Base-by-base conservation (phyloP, 2,888 invertebrate species). In the Reticulitermes lucifugus region DNA sequence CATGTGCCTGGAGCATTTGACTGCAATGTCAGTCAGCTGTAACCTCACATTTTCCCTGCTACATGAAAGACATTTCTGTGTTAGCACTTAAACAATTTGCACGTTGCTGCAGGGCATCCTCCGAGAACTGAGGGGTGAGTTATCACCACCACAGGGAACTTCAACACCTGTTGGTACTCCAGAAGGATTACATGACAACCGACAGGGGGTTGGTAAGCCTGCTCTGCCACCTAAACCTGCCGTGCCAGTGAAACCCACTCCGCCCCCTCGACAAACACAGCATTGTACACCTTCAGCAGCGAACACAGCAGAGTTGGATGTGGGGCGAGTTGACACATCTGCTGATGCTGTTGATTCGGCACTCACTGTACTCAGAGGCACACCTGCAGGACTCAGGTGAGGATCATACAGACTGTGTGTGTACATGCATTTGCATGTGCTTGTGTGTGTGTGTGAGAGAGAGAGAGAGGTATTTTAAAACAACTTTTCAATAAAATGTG, bases 221-320 rank as follows among this genome's bases (percentile, higher is more conserved):
- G 96, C 96, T 2, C 90, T 96, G 90, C 96, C 96, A 86, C 96
- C 96, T 18, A 98, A 97, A 91, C 98, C 97, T 80, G 94, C 94
- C 29, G 93, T 95, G 82, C 91, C 91, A 51, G 88, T 89, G 55
- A 91, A 91, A 86, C 91, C 91, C 0, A 90, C 93, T 87, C 93
- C 93, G 25, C 93, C 93, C 0, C 93, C 93, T 0, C 89, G 93
- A 85, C 93, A 92, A 89, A 91, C 90, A 12, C 90, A 87, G 51
- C 86, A 51, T 21, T 79, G 25, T 79, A 46, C 80, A 60, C 55
- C 79, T 71, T 29, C 46, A 43, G 75, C 43, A 22, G 41, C 14
- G n/a, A 73, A 29, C 22, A 43, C 46, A 7, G 81, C 46, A 14
- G 81, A 81, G 29, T 25, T 25, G 29, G 79, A 46, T 55, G 29